These are phyloP conservation scores for Neodontobutis hainanensis DNA, from an alignment of 2,113 vertebrate genomes.

Conservation along the genomic window DNA sequence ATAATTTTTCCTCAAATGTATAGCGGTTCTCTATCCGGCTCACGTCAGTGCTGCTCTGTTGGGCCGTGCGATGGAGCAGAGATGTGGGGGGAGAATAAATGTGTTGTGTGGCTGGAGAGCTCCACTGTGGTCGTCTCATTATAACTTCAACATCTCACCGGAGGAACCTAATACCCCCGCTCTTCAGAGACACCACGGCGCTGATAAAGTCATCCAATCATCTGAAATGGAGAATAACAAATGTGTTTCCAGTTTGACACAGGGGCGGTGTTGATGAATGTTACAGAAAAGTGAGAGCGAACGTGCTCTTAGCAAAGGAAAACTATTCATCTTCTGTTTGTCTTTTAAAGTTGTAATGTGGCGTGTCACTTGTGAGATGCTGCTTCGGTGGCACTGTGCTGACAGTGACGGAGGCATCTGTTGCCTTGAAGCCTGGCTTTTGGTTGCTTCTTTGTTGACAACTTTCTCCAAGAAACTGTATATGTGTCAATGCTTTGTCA, in stretches of 20 bases:
- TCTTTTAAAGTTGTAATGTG: neutral
- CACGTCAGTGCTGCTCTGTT: conserved; percentile 23
- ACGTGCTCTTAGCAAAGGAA: neutral
- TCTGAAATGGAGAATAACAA: conserved; percentile 35
- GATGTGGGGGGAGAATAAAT: conserved; percentile 12
- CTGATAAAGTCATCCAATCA: conserved; percentile 35
- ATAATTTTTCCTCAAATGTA: conserved; percentile 5
- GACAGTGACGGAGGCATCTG: neutral
- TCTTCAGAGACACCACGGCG: conserved; percentile 4
- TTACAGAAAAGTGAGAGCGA: neutral
- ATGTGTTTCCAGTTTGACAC: conserved; percentile 29
- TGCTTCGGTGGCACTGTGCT: neutral
- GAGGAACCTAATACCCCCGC: conserved; percentile 24
- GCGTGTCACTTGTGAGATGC: neutral
- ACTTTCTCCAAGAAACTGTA: too few relatives aligned
- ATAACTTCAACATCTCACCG: neutral
- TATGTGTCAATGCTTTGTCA: conserved; percentile 1
- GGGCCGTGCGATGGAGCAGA: conserved; percentile 19
- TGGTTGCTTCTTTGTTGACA: neutral
- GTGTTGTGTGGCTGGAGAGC: conserved; percentile 14
- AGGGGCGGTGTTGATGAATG: conserved; percentile 26
- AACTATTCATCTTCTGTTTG: neutral
- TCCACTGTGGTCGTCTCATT: conserved; percentile 13
- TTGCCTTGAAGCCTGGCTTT: neutral
- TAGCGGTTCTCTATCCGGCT: conserved; percentile 21